phyloP scores from a whole-genome alignment of 2,797 vertebrate genomes.

The Enteromius paludinosus region DNA sequence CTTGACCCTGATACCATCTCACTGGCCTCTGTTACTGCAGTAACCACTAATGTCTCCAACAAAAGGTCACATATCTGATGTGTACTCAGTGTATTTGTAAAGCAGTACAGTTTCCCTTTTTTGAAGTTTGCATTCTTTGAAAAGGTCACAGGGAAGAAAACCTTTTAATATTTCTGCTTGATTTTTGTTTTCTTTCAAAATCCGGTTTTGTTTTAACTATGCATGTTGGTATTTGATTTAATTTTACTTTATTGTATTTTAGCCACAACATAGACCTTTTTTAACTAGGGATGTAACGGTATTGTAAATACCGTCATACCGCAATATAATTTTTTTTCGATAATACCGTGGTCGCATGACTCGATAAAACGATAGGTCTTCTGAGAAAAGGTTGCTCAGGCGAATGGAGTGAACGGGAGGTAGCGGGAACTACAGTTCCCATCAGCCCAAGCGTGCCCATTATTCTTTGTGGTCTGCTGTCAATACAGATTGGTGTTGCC shows the following conservation, averaged over 20 bases:
- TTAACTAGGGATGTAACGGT: too few relatives aligned
- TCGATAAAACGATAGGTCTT: too few relatives aligned
- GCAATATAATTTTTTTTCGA: too few relatives aligned
- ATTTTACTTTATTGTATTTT: neutral
- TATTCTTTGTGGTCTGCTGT: too few relatives aligned
- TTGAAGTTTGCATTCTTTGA: neutral
- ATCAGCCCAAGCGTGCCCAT: too few relatives aligned
- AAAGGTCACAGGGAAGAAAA: slow-evolving; percentile 11
- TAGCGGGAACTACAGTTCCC: too few relatives aligned
- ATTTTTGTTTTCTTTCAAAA: neutral
- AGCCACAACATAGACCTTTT: neutral
- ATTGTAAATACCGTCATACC: too few relatives aligned
- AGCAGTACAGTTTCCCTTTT: neutral
- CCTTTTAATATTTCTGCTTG: neutral
- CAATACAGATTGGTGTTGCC: too few relatives aligned
- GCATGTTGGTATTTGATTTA: neutral
- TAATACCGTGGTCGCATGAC: too few relatives aligned
- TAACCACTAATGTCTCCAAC: slow-evolving; percentile 96
- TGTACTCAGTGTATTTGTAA: slow-evolving; percentile 13
- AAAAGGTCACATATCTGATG: slow-evolving; percentile 82
- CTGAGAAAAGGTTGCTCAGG: too few relatives aligned
- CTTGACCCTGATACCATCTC: slow-evolving; percentile 91
- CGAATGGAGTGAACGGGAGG: too few relatives aligned
- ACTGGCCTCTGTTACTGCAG: slow-evolving; percentile 92
- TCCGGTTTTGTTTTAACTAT: neutral